Evolutionary conservation across 2,888 invertebrate genomes (phyloP).

Genomic region (Drosophila robusta): DNA sequence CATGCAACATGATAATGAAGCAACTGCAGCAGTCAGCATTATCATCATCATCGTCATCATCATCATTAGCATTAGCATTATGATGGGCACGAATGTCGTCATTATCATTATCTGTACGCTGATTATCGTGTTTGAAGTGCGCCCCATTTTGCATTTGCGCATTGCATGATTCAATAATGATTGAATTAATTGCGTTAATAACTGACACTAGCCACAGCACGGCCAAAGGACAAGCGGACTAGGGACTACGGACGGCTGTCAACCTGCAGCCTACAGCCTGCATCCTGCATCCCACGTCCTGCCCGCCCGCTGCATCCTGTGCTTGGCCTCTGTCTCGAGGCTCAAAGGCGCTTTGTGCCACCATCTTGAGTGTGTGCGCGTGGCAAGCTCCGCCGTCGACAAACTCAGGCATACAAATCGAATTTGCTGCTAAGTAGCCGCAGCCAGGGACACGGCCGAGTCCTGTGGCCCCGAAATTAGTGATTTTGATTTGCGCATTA

Average conservation of each 20-base stretch:
- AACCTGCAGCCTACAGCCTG: constrained; percentile 33
- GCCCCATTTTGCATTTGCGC: constrained; percentile 76
- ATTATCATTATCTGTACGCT: constrained; percentile 60
- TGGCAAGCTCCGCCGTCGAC: constrained; percentile 65
- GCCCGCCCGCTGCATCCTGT: constrained; percentile 6
- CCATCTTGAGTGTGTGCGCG: constrained; percentile 71
- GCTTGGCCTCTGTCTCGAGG: constrained; percentile 3
- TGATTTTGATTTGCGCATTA: constrained; percentile 81
- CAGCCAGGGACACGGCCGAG: constrained; percentile 26
- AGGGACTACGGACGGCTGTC: constrained; percentile 14
- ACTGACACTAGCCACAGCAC: constrained; percentile 82
- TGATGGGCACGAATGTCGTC: constrained; percentile 27
- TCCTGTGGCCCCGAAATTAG: constrained; percentile 64
- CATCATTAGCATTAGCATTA: constrained; percentile 39
- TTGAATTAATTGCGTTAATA: constrained; percentile 85
- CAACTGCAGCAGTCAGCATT: neutral
- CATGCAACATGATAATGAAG: constrained; percentile 17
- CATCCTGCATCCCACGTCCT: constrained; percentile 1
- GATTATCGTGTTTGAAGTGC: constrained; percentile 69
- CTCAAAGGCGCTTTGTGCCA: constrained; percentile 70
- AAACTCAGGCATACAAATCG: constrained; percentile 68
- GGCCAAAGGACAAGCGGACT: constrained; percentile 9
- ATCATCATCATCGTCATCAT: constrained; percentile 16
- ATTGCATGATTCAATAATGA: constrained; percentile 85
- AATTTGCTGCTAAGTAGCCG: constrained; percentile 79